These are phyloP conservation scores for Temnothorax nylanderi DNA, from an alignment of 1,140 invertebrate species.

Conservation along the genomic window DNA sequence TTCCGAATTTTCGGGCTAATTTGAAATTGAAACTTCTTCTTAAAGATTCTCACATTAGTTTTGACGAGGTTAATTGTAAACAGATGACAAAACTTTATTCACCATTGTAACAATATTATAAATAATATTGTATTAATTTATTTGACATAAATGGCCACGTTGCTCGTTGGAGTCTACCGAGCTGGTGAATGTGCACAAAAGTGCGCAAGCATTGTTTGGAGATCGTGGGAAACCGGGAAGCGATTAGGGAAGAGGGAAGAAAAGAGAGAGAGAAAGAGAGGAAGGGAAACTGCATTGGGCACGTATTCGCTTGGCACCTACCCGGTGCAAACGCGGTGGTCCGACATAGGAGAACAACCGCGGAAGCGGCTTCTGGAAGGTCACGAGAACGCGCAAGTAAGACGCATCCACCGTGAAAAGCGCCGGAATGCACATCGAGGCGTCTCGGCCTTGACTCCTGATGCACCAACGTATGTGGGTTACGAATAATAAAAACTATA, in stretches of 20 bases:
- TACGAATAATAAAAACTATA: neutral
- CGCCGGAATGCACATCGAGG: neutral
- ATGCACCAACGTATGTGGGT: slow-evolving; percentile 4
- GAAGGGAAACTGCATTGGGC: neutral
- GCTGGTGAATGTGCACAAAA: slow-evolving; percentile 10
- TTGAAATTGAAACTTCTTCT: neutral
- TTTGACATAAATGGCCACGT: neutral
- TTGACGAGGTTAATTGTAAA: neutral
- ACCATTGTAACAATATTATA: neutral
- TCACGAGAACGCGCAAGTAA: slow-evolving; percentile 40
- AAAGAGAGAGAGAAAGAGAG: slow-evolving; percentile 1
- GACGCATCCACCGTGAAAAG: neutral
- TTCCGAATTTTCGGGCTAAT: neutral
- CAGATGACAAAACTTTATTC: neutral
- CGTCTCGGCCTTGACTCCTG: neutral
- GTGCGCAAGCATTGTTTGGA: slow-evolving; percentile 73
- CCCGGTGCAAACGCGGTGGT: neutral
- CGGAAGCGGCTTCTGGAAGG: slow-evolving; percentile 36
- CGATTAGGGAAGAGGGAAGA: slow-evolving; percentile 56
- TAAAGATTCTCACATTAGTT: neutral
- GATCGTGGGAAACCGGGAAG: slow-evolving; percentile 75
- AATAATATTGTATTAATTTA: slow-evolving; percentile 7
- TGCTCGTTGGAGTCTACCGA: neutral
- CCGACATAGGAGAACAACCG: slow-evolving; percentile 12
- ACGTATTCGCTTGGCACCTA: neutral